A percentile compares a stretch with the other conserved stretches of the same genome.
Evolutionary conservation across 2,113 vertebrate genomes (phyloP).

Genomic region (Zingel zingel): DNA sequence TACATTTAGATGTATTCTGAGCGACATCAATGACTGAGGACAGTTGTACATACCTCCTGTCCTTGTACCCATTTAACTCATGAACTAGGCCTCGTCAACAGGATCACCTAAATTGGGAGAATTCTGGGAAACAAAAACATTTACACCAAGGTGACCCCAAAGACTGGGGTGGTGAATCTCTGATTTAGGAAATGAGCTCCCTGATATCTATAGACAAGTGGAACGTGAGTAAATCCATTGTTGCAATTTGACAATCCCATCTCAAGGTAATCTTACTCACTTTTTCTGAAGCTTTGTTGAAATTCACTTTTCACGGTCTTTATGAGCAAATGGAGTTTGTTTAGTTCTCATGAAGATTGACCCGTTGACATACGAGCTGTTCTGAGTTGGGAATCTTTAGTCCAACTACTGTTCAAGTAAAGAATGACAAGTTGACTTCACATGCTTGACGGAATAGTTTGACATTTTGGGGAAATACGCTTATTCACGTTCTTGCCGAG

Average conservation of each 20-base stretch:
- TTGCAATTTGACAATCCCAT: background rate
- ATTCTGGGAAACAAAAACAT: background rate
- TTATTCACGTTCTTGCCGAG: no score
- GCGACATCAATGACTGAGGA: background rate
- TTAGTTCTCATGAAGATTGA: no score
- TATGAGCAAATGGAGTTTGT: background rate
- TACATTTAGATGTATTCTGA: background rate
- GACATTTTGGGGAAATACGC: no score
- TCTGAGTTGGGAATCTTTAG: background rate
- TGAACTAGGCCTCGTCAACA: background rate
- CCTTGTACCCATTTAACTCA: background rate
- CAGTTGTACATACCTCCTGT: background rate
- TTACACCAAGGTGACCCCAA: background rate
- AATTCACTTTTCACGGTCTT: background rate
- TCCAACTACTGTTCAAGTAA: background rate
- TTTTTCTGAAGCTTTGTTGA: background rate
- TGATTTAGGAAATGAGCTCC: background rate
- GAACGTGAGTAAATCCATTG: background rate
- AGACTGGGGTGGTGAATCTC: background rate
- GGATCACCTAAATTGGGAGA: background rate
- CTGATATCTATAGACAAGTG: background rate
- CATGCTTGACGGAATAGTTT: no score
- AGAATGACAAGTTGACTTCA: no score
- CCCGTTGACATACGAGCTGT: background rate
- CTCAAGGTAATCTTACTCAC: background rate